Evolutionary conservation across 2,113 vertebrate species (phyloP).

Genomic region (Erythrocercus mccallii): DNA sequence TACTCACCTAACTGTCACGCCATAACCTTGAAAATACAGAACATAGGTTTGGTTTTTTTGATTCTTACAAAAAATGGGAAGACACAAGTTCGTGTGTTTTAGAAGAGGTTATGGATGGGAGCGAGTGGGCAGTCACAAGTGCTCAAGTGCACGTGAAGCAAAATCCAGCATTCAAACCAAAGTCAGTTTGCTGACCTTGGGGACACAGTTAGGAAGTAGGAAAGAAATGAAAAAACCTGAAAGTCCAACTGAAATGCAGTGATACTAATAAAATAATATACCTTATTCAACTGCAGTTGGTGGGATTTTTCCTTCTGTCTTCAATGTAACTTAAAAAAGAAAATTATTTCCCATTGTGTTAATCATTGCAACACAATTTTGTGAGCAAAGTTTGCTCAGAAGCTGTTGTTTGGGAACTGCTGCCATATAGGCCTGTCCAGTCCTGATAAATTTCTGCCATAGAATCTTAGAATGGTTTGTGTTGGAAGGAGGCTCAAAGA

Average conservation of each 20-base stretch:
- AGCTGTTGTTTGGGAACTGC: neutral
- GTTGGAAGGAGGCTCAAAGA: neutral
- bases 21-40: conserved; percentile 21
- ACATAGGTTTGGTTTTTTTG: neutral
- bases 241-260: neutral
- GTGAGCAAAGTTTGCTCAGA: neutral
- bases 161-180: neutral
- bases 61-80: neutral
- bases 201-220: neutral
- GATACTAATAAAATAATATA: neutral
- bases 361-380: neutral
- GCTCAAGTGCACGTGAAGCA: rapidly evolving
- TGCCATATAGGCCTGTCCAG: neutral
- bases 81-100: neutral
- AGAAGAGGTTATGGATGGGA: neutral
- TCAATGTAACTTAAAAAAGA: rapidly evolving
- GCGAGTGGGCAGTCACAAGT: neutral
- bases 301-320: neutral
- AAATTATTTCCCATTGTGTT: neutral
- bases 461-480: neutral
- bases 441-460: neutral
- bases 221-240: neutral
- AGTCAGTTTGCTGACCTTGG: neutral
- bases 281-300: neutral
- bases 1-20: neutral